phyloP scores from a whole-genome alignment of 2,888 invertebrate genomes.

The Molanna angustata region DNA sequence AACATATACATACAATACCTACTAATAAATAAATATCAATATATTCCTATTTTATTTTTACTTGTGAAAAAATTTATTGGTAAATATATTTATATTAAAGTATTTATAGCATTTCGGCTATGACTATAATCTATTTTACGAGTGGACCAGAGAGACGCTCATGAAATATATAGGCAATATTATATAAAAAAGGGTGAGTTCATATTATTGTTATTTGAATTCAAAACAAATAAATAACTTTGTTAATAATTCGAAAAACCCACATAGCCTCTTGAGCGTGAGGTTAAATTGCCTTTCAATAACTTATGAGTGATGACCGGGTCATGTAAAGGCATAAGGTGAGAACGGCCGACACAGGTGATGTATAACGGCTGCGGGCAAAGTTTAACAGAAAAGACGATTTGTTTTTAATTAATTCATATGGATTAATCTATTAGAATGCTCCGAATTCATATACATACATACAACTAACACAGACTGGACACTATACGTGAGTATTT shows the following conservation, averaged over 20 bases:
- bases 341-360: conserved; percentile 6
- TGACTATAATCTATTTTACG: conserved; percentile 13
- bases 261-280: conserved; percentile 29
- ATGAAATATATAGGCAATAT: too few relatives aligned
- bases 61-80: too few relatives aligned
- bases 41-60: too few relatives aligned
- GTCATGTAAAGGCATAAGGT: conserved; percentile 11
- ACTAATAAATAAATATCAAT: too few relatives aligned
- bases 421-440: conserved; percentile 7
- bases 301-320: conserved; percentile 28
- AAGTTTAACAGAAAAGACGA: conserved; percentile 5
- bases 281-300: conserved; percentile 31
- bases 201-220: conserved; percentile 26
- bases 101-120: conserved; percentile 16
- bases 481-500: too few relatives aligned
- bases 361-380: conserved; percentile 8
- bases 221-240: conserved; percentile 32
- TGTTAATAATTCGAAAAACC: conserved; percentile 33
- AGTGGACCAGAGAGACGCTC: conserved; percentile 1
- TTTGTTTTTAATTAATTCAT: conserved; percentile 10
- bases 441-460: too few relatives aligned
- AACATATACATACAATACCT: too few relatives aligned
- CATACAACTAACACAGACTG: too few relatives aligned
- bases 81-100: too few relatives aligned
- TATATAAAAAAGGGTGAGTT: conserved; percentile 10